These are phyloP conservation scores for Alcedo atthis DNA, from an alignment of 2,797 vertebrate species.

Conservation along the genomic window DNA sequence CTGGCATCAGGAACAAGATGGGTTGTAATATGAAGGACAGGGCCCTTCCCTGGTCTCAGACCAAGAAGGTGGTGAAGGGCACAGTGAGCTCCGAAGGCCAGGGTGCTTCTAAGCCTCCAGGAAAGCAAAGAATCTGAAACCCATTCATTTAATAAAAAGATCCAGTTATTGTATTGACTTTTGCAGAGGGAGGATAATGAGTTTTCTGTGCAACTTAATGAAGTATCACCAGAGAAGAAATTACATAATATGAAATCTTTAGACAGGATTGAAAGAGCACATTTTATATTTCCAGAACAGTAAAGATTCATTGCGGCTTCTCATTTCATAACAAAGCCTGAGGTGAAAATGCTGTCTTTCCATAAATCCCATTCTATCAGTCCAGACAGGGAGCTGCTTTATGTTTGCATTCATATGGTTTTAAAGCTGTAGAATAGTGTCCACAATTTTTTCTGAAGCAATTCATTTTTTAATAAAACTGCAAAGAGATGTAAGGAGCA, in stretches of 20 bases:
- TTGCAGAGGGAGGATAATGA: not conserved
- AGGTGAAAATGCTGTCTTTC: not conserved
- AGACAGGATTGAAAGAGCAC: slow-evolving; percentile 11
- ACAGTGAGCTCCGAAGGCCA: not conserved
- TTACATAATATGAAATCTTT: slow-evolving; percentile 22
- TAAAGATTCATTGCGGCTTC: not conserved
- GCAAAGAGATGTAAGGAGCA: not conserved
- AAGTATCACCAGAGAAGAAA: slow-evolving; percentile 43
- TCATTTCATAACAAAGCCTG: slow-evolving; percentile 18
- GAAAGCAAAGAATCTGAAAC: not conserved
- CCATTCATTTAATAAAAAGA: not conserved
- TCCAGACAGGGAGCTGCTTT: not conserved
- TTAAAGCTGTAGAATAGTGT: slow-evolving; percentile 8
- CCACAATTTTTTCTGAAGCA: not conserved
- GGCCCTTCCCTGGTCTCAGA: not conserved
- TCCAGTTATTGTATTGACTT: slow-evolving; percentile 14
- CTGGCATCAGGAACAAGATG: not conserved
- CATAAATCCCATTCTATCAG: not conserved
- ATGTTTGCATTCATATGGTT: not conserved
- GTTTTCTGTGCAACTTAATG: slow-evolving; percentile 29
- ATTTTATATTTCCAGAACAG: not conserved
- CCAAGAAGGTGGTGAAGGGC: not conserved
- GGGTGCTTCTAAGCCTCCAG: not conserved
- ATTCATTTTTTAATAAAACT: not conserved
- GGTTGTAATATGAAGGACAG: not conserved